These are phyloP conservation scores for Dolichallabes microphthalmus DNA, from an alignment of 2,113 vertebrate genomes.

Conservation along the genomic window DNA sequence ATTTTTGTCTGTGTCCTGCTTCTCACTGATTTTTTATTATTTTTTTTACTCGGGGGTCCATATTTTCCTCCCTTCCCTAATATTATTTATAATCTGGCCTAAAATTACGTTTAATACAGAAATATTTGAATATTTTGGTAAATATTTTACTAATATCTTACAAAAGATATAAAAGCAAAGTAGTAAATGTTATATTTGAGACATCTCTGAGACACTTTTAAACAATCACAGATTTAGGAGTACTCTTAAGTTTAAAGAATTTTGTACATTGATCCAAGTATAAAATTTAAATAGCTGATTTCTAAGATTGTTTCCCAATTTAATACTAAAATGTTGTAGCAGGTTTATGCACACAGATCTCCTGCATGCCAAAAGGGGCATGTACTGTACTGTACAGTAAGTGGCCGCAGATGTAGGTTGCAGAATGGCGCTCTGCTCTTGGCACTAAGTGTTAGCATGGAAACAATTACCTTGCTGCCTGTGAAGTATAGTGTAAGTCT, in stretches of 20 bases:
- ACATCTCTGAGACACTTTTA: not conserved
- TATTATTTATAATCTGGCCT: not conserved
- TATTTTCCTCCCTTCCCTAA: not conserved
- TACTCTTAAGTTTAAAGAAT: not conserved
- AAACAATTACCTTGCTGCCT: constrained; percentile 26
- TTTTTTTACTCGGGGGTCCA: not conserved
- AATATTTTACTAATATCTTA: not conserved
- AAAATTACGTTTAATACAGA: not conserved
- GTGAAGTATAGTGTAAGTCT: constrained; percentile 8
- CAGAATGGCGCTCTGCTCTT: not conserved
- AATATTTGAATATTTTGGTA: not conserved
- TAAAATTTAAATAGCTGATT: not conserved
- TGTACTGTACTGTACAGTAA: not conserved
- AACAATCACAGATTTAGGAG: not conserved
- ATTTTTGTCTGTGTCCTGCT: not conserved
- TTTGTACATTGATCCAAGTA: not conserved
- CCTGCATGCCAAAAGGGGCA: not conserved
- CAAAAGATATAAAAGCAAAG: not conserved
- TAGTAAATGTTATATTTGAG: not conserved
- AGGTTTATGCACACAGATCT: not conserved
- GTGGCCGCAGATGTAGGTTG: constrained; percentile 12
- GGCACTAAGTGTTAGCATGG: constrained; percentile 15
- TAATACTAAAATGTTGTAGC: not conserved
- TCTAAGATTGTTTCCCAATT: not conserved
- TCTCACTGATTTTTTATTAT: not conserved